Conservation (phyloP, 2,888 invertebrate species). For the Drosophila cognata region DNA sequence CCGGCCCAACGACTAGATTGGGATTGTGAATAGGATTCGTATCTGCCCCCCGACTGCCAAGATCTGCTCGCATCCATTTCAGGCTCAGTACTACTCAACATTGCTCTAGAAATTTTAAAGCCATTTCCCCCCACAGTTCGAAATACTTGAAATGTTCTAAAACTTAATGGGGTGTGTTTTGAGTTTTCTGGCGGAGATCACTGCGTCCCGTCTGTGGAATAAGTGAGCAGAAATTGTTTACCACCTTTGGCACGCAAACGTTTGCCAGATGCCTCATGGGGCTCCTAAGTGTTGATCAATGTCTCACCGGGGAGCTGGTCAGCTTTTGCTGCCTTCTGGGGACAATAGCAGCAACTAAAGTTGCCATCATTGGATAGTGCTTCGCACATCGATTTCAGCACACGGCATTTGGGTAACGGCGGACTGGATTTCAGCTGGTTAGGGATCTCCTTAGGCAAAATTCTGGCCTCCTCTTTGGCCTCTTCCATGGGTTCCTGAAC, state of each 20-base stretch:
- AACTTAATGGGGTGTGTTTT: slow-evolving; percentile 4
- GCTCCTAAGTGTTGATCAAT: not conserved
- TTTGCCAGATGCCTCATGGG: not conserved
- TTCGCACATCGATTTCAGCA: slow-evolving; percentile 30
- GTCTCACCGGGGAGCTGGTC: slow-evolving; percentile 5
- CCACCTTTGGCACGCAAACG: not conserved
- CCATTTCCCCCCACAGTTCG: slow-evolving; percentile 11
- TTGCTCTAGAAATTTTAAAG: not conserved
- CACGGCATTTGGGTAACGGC: slow-evolving; percentile 5
- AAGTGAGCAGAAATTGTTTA: not conserved
- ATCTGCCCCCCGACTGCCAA: not conserved
- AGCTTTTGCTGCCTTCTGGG: not conserved
- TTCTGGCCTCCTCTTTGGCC: fast-evolving
- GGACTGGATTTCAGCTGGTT: not conserved
- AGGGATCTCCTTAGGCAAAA: not conserved
- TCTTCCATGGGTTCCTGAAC: not conserved
- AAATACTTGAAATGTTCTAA: slow-evolving; percentile 18
- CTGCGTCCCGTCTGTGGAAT: slow-evolving; percentile 34
- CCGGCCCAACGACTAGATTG: not conserved
- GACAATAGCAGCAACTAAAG: not conserved
- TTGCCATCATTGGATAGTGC: not conserved
- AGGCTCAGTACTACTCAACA: not conserved
- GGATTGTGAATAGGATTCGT: not conserved
- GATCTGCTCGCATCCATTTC: not conserved
- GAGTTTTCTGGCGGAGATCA: slow-evolving; percentile 4